Evolutionary conservation across 2,888 invertebrate genomes (phyloP), one percentile per base, ranked within the genome.

Genomic region (Meteorus colon): DNA sequence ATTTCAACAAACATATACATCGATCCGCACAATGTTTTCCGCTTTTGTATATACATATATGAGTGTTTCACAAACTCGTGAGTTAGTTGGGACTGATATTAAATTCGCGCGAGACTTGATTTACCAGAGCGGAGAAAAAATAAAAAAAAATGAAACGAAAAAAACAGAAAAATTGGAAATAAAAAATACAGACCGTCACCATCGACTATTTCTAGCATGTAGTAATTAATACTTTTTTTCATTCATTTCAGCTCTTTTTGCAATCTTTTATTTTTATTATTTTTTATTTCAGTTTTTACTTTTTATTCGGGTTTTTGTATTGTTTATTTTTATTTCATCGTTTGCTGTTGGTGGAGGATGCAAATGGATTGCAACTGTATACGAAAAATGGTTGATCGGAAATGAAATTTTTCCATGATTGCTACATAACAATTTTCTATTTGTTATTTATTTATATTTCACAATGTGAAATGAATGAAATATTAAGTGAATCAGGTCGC

Each of bases 1-100:
- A 74, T 76, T 76, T 76, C 62, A 73, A 67, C 67, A 60, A 62
- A 72, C 55, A 55, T 55, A 19, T 55, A 76, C 76, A 76, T 76
- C 59, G 68, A 76, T 76, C 68, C 73, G 45, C 14, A 55, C 63
- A 68, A 68, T 76, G 55, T 68, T 73, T 66, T 59, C 31, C 37
- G n/a, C 24, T 55, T 19, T 55, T 19, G 19, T 55, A 55, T 55
- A 10, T 55, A 19, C 62, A n/a, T 63, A 60, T 76, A 73, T 72
- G 71, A 72, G 73, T 68, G 71, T 41, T 45, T 29, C 69, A 55
- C 31, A 55, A 60, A 37, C 31, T 16, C 65, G 37, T 73, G 68
- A 55, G 48, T 67, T 48, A 48, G 31, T 62, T 14, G 67, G 62
- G 60, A 76, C 51, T 72, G 73, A 72, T 76, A 76, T 76, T 76